A percentile compares a stretch with the other conserved stretches of the same genome.
These are phyloP conservation scores for Oryctolagus cuniculus DNA, from an alignment of 2,113 vertebrate genomes.

Conservation along the genomic window mOryCun1.1 NC_091443.1:81310501-81311000, in stretches of 20 bases:
- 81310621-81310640: not conserved
- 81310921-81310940: not conserved
- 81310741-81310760: not conserved
- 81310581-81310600: conserved; percentile 19
- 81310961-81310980: not conserved
- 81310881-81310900: not conserved
- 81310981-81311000: not conserved
- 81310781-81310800: not conserved
- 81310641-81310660: not conserved
- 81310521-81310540: not conserved
- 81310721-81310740: not conserved
- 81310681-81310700: not conserved
- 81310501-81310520: not conserved
- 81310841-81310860: fast-evolving
- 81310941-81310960: not conserved
- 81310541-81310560: not conserved
- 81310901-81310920: not conserved
- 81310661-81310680: not conserved
- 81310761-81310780: not conserved
- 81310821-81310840: not conserved
- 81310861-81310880: fast-evolving
- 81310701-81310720: not conserved
- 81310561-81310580: not conserved
- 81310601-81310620: not conserved
- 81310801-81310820: not conserved